A percentile compares a stretch with the other conserved stretches of the same genome.
phyloP scores from a whole-genome alignment of 2,113 vertebrate genomes.

The Tyrannus savana region DNA sequence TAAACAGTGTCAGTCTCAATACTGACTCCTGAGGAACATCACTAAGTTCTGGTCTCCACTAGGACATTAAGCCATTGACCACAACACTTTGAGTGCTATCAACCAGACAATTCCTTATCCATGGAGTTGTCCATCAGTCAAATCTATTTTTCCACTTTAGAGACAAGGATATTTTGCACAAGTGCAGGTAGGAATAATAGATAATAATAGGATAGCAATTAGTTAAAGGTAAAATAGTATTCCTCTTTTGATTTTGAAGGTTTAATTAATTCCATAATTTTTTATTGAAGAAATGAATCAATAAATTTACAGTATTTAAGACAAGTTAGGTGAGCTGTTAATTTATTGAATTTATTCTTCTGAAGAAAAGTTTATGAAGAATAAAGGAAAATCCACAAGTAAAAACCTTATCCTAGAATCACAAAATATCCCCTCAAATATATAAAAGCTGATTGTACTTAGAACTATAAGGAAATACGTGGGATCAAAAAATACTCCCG shows the following conservation, averaged over 20 bases:
- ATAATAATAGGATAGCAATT: not conserved
- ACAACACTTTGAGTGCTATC: not conserved
- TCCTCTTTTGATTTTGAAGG: not conserved
- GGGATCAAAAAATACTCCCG: not conserved
- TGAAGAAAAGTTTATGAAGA: not conserved
- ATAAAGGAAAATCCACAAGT: not conserved
- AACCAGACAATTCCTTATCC: not conserved
- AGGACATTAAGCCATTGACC: not conserved
- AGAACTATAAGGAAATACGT: not conserved
- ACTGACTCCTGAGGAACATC: not conserved
- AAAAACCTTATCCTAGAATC: not conserved
- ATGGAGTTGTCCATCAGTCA: not conserved
- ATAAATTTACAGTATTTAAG: not conserved
- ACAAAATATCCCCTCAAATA: not conserved
- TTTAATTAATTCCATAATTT: not conserved
- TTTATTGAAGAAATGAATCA: not conserved
- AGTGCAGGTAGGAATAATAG: not conserved
- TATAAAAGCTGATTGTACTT: not conserved
- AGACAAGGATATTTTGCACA: not conserved
- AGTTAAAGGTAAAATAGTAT: not conserved
- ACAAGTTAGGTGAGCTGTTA: not conserved
- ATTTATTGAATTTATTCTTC: not conserved
- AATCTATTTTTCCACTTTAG: not conserved
- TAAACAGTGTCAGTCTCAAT: not conserved
- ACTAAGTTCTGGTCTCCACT: not conserved